Percentiles rank a stretch among this genome's conserved stretches.
Conservation (phyloP, 1,140 invertebrate species). For the Littorina saxatilis region DNA sequence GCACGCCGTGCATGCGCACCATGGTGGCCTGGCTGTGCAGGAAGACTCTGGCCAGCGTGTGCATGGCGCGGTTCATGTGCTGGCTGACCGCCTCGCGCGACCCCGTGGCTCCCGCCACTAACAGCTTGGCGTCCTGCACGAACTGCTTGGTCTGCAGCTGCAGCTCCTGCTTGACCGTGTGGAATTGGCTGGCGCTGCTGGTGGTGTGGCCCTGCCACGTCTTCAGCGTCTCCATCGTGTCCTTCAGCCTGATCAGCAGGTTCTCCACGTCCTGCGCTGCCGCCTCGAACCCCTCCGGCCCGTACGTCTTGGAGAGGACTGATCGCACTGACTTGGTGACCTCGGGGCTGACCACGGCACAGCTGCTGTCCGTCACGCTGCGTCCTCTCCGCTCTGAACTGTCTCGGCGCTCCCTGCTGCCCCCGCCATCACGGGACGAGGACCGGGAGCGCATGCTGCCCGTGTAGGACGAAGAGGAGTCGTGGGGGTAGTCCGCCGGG, state of each 20-base stretch:
- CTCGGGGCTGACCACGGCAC: conserved; percentile 56
- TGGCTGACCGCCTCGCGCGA: conserved; percentile 78
- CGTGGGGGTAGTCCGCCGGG: conserved; percentile 12
- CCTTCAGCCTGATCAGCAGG: conserved; percentile 64
- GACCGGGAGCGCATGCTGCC: conserved; percentile 33
- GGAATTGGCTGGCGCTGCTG: conserved; percentile 60
- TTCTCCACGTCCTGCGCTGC: conserved; percentile 66
- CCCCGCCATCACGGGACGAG: background rate
- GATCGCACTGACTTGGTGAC: conserved; percentile 59
- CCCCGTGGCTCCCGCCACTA: conserved; percentile 87
- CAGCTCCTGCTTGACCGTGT: conserved; percentile 83
- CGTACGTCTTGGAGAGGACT: conserved; percentile 61
- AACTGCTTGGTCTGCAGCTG: conserved; percentile 87
- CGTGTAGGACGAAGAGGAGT: background rate
- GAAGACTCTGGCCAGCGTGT: conserved; percentile 69
- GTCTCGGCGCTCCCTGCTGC: conserved; percentile 7
- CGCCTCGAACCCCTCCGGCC: conserved; percentile 51
- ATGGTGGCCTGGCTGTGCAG: conserved; percentile 76
- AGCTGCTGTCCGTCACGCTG: conserved; percentile 60
- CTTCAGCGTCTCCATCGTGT: conserved; percentile 64
- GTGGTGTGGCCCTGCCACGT: conserved; percentile 56
- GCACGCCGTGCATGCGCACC: conserved; percentile 82
- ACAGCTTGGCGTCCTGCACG: conserved; percentile 87
- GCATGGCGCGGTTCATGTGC: conserved; percentile 72
- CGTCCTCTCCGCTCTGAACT: conserved; percentile 1